Base-by-base conservation (phyloP, 2,888 invertebrate genomes). In the Linyphia triangularis region DNA sequence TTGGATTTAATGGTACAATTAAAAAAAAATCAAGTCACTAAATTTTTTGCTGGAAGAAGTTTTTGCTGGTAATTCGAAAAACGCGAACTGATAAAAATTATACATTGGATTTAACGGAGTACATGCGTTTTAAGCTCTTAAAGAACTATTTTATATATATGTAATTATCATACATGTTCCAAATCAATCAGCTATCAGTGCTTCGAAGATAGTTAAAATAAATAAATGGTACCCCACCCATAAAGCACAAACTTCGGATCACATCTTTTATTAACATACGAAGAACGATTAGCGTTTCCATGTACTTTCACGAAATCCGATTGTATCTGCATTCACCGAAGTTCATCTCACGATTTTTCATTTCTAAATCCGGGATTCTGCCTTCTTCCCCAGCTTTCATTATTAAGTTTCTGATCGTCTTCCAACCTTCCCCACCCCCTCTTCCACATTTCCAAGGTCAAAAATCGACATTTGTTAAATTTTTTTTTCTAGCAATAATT, bases 271-370 rank as follows among this genome's bases (percentile, higher is more conserved):
- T 75, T 84, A 84, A 30, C 65, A 75, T 84, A 65, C 33, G 26
- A 26, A 30, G 28, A 79, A 67, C 78, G 70, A 85, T 78, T 85
- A 79, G 10, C 63, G 61, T 78, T 63, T 33, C 19, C 78, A 77
- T 70, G 19, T 16, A 28, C 65, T 51, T 24, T 78, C 78, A 85
- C 85, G 85, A 85, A 70, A 63, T 85, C 37, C 72, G 85, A 85
- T 85, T 85, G 70, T 59, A 85, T 85, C 85, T 72, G 78, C 78
- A 78, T 85, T 85, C 78, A 22, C 43, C 75, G 19, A 26, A 63
- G 78, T 78, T 51, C 51, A 22, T 24, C 78, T 85, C 85, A 85
- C 85, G 85, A 85, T 85, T 78, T 85, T 77, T 75, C 59, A 65
- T 30, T 37, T 77, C 78, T 7, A 78, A 85, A 85, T 85, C 85